These are phyloP conservation scores for Erythrocercus mccallii DNA, from an alignment of 2,113 vertebrate species.

Conservation along the genomic window DNA sequence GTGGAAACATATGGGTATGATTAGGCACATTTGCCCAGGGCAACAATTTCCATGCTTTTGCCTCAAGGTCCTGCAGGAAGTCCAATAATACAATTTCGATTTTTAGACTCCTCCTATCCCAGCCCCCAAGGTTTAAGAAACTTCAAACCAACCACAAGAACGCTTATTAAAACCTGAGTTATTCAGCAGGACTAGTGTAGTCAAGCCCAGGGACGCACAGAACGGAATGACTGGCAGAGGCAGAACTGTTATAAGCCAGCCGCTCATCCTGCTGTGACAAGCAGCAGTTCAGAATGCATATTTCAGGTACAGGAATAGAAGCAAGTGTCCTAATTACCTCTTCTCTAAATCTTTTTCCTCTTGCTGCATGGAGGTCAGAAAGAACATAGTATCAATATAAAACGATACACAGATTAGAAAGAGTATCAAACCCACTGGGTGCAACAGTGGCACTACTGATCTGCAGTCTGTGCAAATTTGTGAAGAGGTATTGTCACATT, in stretches of 20 bases:
- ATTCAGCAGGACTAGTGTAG: neutral
- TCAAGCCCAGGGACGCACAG: neutral
- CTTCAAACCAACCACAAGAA: neutral
- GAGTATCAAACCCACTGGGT: neutral
- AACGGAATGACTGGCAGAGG: neutral
- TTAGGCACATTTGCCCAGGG: neutral
- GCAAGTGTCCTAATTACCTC: constrained; percentile 46
- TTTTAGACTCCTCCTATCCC: neutral
- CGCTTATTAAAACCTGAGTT: neutral
- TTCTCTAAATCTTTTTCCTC: constrained; percentile 22
- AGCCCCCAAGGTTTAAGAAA: neutral
- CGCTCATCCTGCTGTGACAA: neutral
- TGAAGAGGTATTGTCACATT: neutral
- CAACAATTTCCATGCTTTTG: neutral
- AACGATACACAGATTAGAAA: neutral
- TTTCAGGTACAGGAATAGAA: constrained; percentile 49
- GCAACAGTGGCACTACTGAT: neutral
- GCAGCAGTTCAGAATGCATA: constrained; percentile 11
- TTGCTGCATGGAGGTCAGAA: constrained; percentile 25
- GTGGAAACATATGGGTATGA: neutral
- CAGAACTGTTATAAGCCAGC: neutral
- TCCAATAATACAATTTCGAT: neutral
- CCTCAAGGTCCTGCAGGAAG: neutral
- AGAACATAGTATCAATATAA: neutral
- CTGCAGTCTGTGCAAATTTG: neutral